Percentiles rank a stretch among this genome's conserved stretches.
These are phyloP conservation scores for Crenuchus spilurus DNA, from an alignment of 2,797 vertebrate species.

Conservation along the genomic window DNA sequence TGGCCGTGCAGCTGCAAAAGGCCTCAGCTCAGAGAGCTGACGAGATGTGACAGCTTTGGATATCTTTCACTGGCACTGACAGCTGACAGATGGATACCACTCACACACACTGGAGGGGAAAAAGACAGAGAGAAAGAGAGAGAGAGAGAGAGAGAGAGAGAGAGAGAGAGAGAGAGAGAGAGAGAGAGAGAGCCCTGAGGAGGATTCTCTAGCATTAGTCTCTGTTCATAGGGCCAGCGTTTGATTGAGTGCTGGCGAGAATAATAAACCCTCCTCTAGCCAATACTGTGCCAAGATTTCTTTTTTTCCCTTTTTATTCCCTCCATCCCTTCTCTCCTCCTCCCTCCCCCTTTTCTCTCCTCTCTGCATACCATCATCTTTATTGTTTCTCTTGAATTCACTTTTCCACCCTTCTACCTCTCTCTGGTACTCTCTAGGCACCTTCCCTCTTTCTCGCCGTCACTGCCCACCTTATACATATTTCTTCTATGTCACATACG, in stretches of 20 bases:
- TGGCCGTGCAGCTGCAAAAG: conserved; percentile 92
- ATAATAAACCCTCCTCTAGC: conserved; percentile 85
- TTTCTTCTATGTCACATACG: no score
- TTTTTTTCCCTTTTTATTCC: conserved; percentile 54
- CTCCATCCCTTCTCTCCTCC: not conserved
- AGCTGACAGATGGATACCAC: conserved; percentile 99
- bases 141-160: conserved; percentile 48
- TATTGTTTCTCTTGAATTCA: conserved; percentile 22
- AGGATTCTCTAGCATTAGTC: conserved; percentile 87
- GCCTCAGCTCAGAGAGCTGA: conserved; percentile 92
- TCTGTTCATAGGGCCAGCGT: conserved; percentile 86
- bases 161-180: conserved; percentile 35
- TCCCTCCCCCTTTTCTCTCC: not conserved
- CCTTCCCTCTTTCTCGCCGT: conserved; percentile 14
- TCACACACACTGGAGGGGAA: conserved; percentile 89
- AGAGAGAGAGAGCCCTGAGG: conserved; percentile 74
- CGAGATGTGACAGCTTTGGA: conserved; percentile 97
- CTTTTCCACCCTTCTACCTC: conserved; percentile 1
- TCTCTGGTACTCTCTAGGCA: conserved; percentile 7
- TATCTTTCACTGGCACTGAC: conserved; percentile 96
- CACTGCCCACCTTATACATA: not conserved
- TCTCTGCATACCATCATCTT: conserved; percentile 36
- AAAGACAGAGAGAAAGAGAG: conserved; percentile 31
- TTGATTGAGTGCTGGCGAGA: conserved; percentile 86
- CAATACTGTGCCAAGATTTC: conserved; percentile 69